Base-by-base conservation (phyloP, 2,113 vertebrate species). In the Murina feae region DNA sequence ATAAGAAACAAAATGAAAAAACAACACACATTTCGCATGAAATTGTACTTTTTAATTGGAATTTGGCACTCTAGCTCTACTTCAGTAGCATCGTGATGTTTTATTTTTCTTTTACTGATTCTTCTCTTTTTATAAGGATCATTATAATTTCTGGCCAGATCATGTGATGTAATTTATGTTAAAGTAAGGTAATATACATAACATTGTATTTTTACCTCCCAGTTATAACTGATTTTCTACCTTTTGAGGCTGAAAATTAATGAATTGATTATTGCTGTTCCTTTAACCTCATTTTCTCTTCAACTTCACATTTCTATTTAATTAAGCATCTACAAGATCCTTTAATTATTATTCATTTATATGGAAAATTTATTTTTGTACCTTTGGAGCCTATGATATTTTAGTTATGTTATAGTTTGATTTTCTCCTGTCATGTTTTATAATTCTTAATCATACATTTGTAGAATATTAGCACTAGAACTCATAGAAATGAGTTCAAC, bases 41-140 rank as follows among this genome's bases (percentile, higher is more conserved):
- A 93, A 68, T 66, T 88, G 13, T 53, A 47, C 25, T 39, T 63
- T 94, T 89, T 91, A 58, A 83, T 58, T 86, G 5, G n/a, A 51
- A 72, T 76, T 93, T 49, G 28, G 9, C 6, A 69, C 18, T 81
- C 47, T 51, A 23, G 47, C 18, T 72, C 35, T 65, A 23, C 63
- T n/a, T 91, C 37, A 86, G 5, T 68, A 74, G 6, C 32, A 69
- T 21, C 58, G 81, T 84, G 21, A 74, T 58, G 53, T 72, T 81
- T 76, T 60, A 25, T 71, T 93, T 96, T 93, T 58, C 42, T 96
- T 94, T 93, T 9, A 60, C 14, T 65, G 10, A 76, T 32, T 79
- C 17, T 60, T 68, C 21, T 65, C 7, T 94, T 37, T n/a, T n/a
- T 94, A 49, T 93, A 75, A 79, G 32, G 30, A 69, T 86, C 13